These are phyloP conservation scores for Aptenodytes patagonicus DNA, from an alignment of 2,113 vertebrate species.

Conservation along the genomic window DNA sequence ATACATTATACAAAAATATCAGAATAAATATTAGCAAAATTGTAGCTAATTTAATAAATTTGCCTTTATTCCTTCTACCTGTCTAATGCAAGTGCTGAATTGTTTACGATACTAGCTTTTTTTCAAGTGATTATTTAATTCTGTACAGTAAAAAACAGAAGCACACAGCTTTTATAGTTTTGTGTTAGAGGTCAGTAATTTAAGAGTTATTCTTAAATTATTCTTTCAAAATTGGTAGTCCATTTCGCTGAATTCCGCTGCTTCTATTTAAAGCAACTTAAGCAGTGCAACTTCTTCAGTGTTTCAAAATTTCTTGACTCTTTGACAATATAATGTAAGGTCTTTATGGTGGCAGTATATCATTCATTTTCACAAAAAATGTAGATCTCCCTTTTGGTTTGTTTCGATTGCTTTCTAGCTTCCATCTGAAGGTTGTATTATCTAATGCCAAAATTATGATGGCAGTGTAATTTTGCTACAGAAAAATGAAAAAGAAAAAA, in stretches of 20 bases:
- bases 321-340: not conserved
- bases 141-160: not conserved
- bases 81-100: not conserved
- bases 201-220: not conserved
- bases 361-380: not conserved
- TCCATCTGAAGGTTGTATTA: not conserved
- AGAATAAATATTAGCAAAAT: not conserved
- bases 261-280: not conserved
- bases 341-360: not conserved
- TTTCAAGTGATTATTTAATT: not conserved
- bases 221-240: not conserved
- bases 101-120: not conserved
- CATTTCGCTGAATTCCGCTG: not conserved
- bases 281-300: not conserved
- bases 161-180: not conserved
- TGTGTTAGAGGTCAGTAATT: not conserved
- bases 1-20: not conserved
- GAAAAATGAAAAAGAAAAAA: not conserved
- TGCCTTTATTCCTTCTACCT: not conserved
- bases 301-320: not conserved
- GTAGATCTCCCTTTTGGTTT: not conserved
- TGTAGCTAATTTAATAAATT: not conserved
- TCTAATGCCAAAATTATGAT: not conserved
- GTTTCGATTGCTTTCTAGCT: not conserved
- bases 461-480: not conserved